These are phyloP conservation scores for Megalops cyprinoides DNA, from an alignment of 2,797 vertebrate genomes.

Conservation along the genomic window DNA sequence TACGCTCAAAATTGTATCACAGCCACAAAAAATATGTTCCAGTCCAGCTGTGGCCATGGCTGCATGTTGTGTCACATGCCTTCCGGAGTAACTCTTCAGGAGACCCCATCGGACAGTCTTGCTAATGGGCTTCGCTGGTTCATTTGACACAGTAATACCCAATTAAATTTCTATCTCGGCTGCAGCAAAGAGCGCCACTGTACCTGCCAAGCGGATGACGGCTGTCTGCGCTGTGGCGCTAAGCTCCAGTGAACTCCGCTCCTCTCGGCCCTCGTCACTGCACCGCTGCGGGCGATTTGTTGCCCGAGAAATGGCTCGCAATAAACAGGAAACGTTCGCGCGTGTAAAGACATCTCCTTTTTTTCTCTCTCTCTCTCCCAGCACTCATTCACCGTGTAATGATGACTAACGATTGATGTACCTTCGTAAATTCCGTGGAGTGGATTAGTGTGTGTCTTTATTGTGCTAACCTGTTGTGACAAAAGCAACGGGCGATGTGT, in stretches of 20 bases:
- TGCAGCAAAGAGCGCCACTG: constrained; percentile 28
- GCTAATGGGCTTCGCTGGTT: constrained; percentile 62
- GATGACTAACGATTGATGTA: constrained; percentile 16
- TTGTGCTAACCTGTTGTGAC: not conserved
- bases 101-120: constrained; percentile 58
- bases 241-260: constrained; percentile 23
- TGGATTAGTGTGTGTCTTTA: too few relatives aligned
- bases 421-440: not conserved
- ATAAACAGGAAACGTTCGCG: constrained; percentile 51
- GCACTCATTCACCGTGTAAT: not conserved
- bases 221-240: constrained; percentile 45
- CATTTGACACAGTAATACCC: constrained; percentile 66
- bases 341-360: not conserved
- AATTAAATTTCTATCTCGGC: constrained; percentile 65
- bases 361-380: too few relatives aligned
- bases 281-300: constrained; percentile 45
- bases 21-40: too few relatives aligned
- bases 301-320: constrained; percentile 56
- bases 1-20: too few relatives aligned
- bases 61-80: constrained; percentile 39
- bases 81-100: constrained; percentile 37
- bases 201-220: constrained; percentile 53
- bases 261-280: too few relatives aligned
- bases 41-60: constrained; percentile 24
- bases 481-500: not conserved